Evolutionary conservation across 2,113 vertebrate genomes (phyloP), one percentile per base, ranked within the genome.

Genomic region (Carassius gibelio): DNA sequence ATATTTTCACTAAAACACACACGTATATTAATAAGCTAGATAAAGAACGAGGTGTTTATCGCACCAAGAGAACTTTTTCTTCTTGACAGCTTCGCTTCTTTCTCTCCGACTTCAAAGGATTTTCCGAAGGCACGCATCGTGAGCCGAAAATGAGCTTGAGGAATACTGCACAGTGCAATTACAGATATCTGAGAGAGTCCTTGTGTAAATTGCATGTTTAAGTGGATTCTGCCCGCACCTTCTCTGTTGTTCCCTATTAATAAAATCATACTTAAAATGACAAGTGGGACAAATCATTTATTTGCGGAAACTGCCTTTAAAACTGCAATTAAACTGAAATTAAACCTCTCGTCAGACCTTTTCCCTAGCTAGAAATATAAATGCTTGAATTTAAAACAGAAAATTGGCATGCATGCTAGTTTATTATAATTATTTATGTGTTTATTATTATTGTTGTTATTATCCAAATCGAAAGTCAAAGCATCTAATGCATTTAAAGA

Each of bases 381-480:
- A 48, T 78, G 76, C 26, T n/a, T n/a, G 57, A n/a, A 21, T 59
- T 59, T 59, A 59, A 59, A 21, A 21, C 19, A 3, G 7, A 59
- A 59, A 57, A 17, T 19, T 19, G 0, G 55, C 55, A 59, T 59
- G 57, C 57, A 21, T 9, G 57, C 2, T 8, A 61, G 19, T 21
- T 61, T 61, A 9, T 61, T 61, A 1, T 61, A 61, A 9, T 61
- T n/a, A 61, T 59, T n/a, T n/a, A 8, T n/a, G 19, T 57, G 42
- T 42, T 42, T 42, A 42, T 17, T 86, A 66, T 79, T 84, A 75
- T 23, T 72, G 48, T 76, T 84, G 91, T 94, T 94, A 93, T 94
- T 95, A 95, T 91, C 91, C 90, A 94, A 95, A 52, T 69, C 94
- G 95, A 94, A 95, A 95, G 95, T 95, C 94, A 95, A 95, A 50